Base-by-base conservation (phyloP, 2,797 vertebrate species). In the Triplophysa yarkandensis region DNA sequence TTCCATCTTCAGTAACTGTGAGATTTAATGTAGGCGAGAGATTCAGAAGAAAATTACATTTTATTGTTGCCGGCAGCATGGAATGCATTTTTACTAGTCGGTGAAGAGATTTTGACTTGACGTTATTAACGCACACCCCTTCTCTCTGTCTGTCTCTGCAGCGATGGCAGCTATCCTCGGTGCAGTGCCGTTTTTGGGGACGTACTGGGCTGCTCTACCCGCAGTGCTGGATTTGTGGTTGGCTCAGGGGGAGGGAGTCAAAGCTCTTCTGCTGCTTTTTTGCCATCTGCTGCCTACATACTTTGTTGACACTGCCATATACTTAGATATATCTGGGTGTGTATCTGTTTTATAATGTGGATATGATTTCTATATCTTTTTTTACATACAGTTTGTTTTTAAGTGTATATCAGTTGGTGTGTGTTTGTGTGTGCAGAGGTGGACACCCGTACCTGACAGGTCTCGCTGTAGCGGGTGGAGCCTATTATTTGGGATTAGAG, bases 271-370 rank as follows among this genome's bases (percentile, higher is more conserved):
- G 74, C 94, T 99, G 77, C 90, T 99, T 68, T 73, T 97, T 85
- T 97, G 92, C 86, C 98, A 99, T 81, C 92, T 99, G 75, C 91
- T 99, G 78, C 98, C 98, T 13, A 99, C 97, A 0, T 99, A 98
- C 82, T 99, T 95, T 74, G 97, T 99, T 50, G 98, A 99, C 79
- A 99, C 98, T 16, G 97, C 98, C 13, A 99, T 99, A 87, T 99
- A 99, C 88, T 98, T 95, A 0, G 98, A 99, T 85, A 99, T 99
- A 88, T 99, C 98, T 6, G 98, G 98, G 98, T 99, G 77, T 23
- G 76, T 57, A 43, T 48, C 1, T 34, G 41, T 13, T 9, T 21
- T 6, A 23, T 19, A 4, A 4, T 68, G 44, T 30, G 28, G 27
- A 36, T 41, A 25, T 61, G 21, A 4, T 23, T 11, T 11, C 4